Evolutionary conservation across 2,888 invertebrate species (phyloP), one percentile per base, ranked within the genome.

Genomic region (Anodontia alba): DNA sequence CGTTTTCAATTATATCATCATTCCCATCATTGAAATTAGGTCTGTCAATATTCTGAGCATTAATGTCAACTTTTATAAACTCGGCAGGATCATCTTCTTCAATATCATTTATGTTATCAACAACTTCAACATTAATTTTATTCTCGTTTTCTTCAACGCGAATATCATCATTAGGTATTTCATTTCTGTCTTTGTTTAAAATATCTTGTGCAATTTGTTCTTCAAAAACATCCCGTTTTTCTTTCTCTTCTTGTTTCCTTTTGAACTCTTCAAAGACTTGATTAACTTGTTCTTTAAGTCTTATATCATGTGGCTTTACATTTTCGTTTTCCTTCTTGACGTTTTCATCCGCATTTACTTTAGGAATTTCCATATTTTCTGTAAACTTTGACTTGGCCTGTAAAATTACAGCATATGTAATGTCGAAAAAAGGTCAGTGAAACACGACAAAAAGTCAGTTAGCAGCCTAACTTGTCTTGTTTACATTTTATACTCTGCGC

Each of bases 241-340:
- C 54, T 70, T 80, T 72, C 17, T 68, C 68, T n/a, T 78, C 74
- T 54, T 83, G 75, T 78, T 86, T 54, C 20, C 73, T 49, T 62
- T 81, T 78, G 1, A 76, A 76, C 1, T 84, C 82, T 73, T 79
- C 82, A 69, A 78, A 76, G 5, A 82, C 83, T 69, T 73, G 70
- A 23, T 83, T 80, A 0, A 85, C 73, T 29, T 78, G 51, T 67
- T 83, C 81, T 72, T 81, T 77, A 0, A 76, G 71, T 49, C 75
- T 33, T 51, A 51, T 69, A 8, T 78, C 74, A 42, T 69, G 54
- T 0, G 26, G 23, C 26, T 71, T 73, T 46, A 23, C 23, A 20
- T 78, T 46, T 15, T 36, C 29, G 38, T 3, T 46, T 20, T 46
- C 46, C 17, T 46, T 46, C 20, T 46, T 8, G 5, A 3, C 46